These are phyloP conservation scores for Leptopilina clavipes DNA, from an alignment of 1,140 invertebrate genomes.

Conservation along the genomic window DNA sequence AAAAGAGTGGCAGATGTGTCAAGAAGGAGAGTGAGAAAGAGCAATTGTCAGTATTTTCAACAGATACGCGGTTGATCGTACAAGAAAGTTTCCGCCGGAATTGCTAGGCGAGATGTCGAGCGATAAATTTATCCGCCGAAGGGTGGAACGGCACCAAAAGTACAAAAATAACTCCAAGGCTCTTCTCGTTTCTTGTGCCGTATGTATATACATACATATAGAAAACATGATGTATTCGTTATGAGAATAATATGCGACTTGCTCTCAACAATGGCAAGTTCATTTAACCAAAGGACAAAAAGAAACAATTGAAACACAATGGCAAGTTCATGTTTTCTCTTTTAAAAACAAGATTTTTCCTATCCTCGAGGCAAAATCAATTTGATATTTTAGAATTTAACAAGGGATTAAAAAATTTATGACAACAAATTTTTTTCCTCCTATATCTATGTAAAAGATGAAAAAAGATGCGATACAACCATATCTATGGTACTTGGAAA, in stretches of 20 bases:
- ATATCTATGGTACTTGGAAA: too few relatives aligned
- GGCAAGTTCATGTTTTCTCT: not conserved
- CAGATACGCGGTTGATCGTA: not conserved
- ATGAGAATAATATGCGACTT: not conserved
- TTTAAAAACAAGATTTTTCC: too few relatives aligned
- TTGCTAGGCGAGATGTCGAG: slow-evolving; percentile 29
- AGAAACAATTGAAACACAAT: not conserved
- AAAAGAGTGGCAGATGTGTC: not conserved
- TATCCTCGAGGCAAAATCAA: too few relatives aligned
- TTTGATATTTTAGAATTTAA: too few relatives aligned
- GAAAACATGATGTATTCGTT: not conserved
- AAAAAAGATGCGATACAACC: too few relatives aligned
- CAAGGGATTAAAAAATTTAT: too few relatives aligned
- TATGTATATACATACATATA: too few relatives aligned
- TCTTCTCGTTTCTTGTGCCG: slow-evolving; percentile 21
- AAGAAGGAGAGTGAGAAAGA: not conserved
- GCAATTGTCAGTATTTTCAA: slow-evolving; percentile 3
- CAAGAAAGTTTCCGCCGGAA: slow-evolving; percentile 25
- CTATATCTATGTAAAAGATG: too few relatives aligned
- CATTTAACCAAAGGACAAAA: not conserved
- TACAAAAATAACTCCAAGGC: slow-evolving; percentile 32
- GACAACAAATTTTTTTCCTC: too few relatives aligned
- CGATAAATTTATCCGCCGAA: slow-evolving; percentile 29
- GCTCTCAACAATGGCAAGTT: slow-evolving; percentile 1
- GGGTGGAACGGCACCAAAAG: slow-evolving; percentile 24